These are phyloP conservation scores for Paedocypris micromegethes DNA, from an alignment of 2,797 vertebrate species.

Conservation along the genomic window DNA sequence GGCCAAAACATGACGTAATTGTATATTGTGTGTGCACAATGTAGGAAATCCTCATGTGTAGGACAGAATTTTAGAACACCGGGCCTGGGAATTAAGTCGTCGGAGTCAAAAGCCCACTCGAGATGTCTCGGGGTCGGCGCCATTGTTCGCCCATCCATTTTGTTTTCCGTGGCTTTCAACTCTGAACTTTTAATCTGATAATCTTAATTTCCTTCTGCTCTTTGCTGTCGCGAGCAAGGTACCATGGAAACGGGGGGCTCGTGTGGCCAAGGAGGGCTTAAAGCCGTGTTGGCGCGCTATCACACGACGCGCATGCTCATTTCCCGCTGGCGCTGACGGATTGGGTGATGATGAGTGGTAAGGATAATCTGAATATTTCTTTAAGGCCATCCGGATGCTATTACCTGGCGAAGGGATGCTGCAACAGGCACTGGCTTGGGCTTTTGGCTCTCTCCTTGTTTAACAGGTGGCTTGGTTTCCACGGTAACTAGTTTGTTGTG, in stretches of 20 bases:
- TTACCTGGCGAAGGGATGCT: conserved; percentile 41
- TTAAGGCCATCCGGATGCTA: conserved; percentile 70
- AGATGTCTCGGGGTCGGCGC: conserved; percentile 13
- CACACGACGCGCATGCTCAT: conserved; percentile 31
- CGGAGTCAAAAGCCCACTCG: conserved; percentile 25
- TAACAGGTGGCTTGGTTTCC: background rate
- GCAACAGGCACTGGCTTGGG: conserved; percentile 37
- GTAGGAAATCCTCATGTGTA: background rate
- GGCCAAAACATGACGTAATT: too few relatives aligned
- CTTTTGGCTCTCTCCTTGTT: conserved; percentile 21
- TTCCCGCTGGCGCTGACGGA: conserved; percentile 63
- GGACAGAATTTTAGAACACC: background rate
- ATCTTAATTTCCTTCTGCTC: conserved; percentile 50
- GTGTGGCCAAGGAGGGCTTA: conserved; percentile 37
- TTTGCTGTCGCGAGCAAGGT: conserved; percentile 39
- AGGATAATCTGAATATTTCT: conserved; percentile 76
- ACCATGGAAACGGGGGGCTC: conserved; percentile 38
- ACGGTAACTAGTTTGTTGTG: too few relatives aligned
- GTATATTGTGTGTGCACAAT: background rate
- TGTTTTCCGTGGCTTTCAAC: conserved; percentile 32
- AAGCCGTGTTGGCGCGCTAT: conserved; percentile 39
- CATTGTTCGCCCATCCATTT: conserved; percentile 18
- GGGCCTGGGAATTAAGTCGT: background rate
- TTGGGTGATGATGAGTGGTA: conserved; percentile 60
- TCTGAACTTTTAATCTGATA: conserved; percentile 44